These are phyloP conservation scores for Homarus americanus DNA, from an alignment of 1,140 invertebrate species.

Conservation along the genomic window DNA sequence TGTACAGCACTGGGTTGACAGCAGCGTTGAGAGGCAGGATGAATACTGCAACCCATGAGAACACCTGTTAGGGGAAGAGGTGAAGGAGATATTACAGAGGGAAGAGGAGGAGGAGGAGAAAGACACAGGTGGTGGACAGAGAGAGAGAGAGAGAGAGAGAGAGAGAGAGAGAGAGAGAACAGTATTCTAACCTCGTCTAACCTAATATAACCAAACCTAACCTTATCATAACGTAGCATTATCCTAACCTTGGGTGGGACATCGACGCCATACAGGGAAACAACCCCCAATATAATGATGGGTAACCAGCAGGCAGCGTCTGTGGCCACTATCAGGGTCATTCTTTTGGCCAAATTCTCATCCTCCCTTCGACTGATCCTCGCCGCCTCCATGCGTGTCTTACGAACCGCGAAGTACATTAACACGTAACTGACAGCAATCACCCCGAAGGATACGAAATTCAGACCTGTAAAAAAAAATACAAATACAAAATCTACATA, in stretches of 20 bases:
- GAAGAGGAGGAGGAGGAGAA: no score
- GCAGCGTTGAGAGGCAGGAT: constrained; percentile 82
- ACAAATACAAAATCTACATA: no score
- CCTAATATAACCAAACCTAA: no score
- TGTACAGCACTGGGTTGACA: constrained; percentile 82
- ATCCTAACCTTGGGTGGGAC: constrained; percentile 80
- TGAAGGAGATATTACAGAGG: no score
- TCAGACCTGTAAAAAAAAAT: constrained; percentile 78
- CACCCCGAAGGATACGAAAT: constrained; percentile 80
- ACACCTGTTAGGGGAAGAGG: constrained; percentile 76
- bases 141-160: no score
- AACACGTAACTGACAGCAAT: constrained; percentile 81
- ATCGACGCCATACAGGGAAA: constrained; percentile 79
- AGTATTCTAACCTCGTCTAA: no score
- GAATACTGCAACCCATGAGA: constrained; percentile 82
- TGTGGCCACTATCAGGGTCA: constrained; percentile 81
- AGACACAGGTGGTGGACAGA: no score
- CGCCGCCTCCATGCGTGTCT: constrained; percentile 79
- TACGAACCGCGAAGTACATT: constrained; percentile 82
- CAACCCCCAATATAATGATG: constrained; percentile 80
- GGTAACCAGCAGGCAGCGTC: constrained; percentile 82
- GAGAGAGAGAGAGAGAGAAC: no score
- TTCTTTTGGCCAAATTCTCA: constrained; percentile 81
- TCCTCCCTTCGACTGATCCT: constrained; percentile 79
- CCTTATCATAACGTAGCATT: no score